Percentiles rank a stretch among this genome's conserved stretches.
Evolutionary conservation across 1,140 invertebrate genomes (phyloP).

Genomic region (Eurosta solidaginis): DNA sequence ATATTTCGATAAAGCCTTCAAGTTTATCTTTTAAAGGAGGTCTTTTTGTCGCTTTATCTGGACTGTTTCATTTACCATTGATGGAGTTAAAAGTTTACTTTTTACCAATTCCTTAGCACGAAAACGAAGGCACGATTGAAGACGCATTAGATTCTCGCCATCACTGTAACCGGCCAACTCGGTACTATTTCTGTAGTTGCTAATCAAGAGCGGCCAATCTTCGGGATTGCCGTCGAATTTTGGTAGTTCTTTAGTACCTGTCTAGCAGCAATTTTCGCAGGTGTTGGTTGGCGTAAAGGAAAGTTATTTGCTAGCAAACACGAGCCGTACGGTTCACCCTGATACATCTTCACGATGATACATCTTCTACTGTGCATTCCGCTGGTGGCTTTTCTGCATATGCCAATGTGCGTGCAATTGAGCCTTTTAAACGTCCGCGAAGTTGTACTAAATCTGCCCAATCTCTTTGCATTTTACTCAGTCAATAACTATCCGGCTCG

Average conservation of each 20-base stretch:
- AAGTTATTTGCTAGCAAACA: not conserved
- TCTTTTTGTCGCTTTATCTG: not conserved
- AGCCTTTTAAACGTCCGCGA: too few relatives aligned
- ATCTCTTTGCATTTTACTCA: too few relatives aligned
- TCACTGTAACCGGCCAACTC: not conserved
- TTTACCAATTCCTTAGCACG: not conserved
- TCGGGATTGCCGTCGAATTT: slow-evolving; percentile 27
- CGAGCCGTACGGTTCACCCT: not conserved
- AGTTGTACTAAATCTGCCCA: too few relatives aligned
- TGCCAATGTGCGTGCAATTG: too few relatives aligned
- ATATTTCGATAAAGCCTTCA: slow-evolving; percentile 15
- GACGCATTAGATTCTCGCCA: slow-evolving; percentile 17
- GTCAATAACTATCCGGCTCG: too few relatives aligned
- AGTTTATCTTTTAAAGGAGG: slow-evolving; percentile 24
- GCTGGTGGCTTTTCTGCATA: too few relatives aligned
- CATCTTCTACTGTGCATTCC: too few relatives aligned
- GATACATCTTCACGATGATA: too few relatives aligned
- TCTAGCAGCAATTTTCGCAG: slow-evolving; percentile 20
- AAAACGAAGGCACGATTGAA: not conserved
- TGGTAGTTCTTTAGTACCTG: slow-evolving; percentile 3
- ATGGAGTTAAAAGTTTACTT: not conserved
- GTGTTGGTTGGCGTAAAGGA: not conserved
- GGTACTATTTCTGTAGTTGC: slow-evolving; percentile 16
- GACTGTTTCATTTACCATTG: slow-evolving; percentile 22
- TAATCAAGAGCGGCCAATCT: slow-evolving; percentile 30